Base-by-base conservation (phyloP, 2,888 invertebrate species). In the Parascotia fuliginaria region DNA sequence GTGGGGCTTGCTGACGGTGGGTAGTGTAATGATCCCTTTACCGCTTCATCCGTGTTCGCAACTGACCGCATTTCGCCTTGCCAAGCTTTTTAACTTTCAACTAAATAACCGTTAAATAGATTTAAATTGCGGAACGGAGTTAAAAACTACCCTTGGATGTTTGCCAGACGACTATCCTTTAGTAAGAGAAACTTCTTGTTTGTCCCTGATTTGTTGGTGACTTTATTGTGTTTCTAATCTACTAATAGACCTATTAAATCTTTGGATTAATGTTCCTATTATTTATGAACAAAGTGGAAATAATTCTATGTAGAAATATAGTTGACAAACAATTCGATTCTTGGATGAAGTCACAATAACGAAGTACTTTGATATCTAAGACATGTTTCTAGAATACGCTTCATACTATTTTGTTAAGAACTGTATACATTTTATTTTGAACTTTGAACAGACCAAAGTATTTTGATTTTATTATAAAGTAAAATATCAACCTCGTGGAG, bases 121-220 rank as follows among this genome's bases (percentile, higher is more conserved):
- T 70, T 75, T 68, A 68, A 71, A 69, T 65, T 55, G 60, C 44
- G 36, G 40, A 55, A 50, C 31, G 47, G 52, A 63, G 64, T 60
- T 65, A 52, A 58, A 44, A 70, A 61, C 63, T 60, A 52, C 61
- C 52, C 45, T 67, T 61, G 49, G 63, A 61, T 62, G 60, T 62
- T 55, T 31, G 47, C 53, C 52, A 60, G 72, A 56, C 38, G 66
- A 62, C 64, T 60, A 57, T 65, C 47, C 47, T 67, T 55, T 63
- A 45, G 63, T 54, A 55, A 37, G 50, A 47, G 49, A 57, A 58
- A 70, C 56, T 63, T 65, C 29, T 43, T 58, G 41, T 56, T 53
- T 53, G 45, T 42, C 13, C 29, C 45, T 64, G 60, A 66, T 71
- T 64, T 71, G 55, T 68, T 56, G 41, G 45, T 38, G 42, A 42